Evolutionary conservation across 2,113 vertebrate genomes (phyloP), one percentile per base, ranked within the genome.

Genomic region (Gnathonemus echidnorhynchus): DNA sequence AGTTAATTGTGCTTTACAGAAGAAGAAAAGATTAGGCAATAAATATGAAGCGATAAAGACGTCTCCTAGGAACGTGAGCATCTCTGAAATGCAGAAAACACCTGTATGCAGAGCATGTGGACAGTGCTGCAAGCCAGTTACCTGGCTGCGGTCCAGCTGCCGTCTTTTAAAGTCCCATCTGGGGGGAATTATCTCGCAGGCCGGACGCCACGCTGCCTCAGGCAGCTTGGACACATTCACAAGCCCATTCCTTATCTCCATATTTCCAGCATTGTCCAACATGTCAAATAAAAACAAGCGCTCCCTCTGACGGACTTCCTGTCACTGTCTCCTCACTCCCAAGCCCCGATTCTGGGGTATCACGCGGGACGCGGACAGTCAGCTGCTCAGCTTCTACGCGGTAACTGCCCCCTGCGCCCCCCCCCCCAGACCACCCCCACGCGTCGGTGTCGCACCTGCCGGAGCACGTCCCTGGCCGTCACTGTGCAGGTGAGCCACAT

Each of bases 401-500:
- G 90, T 80, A 53, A 94, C 94, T 97, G 39, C 48, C 48, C 48
- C 85, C 5, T 0, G 24, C 62, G 9, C 31, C 15, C n/a, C 24
- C 1, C 19, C 46, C 45, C 9, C n/a, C 85, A 13, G 27, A 15
- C n/a, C n/a, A 3, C 24, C 85, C 48, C 10, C 83, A 1, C 19
- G 45, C 19, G 21, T 86, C n/a, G 89, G 96, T 97, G 97, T 97
- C 97, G 96, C 91, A 94, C 96, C 96, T 96, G 96, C 95, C 96
- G 94, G 96, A 97, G 98, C 97, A 97, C 97, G 97, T 98, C 96
- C 97, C 97, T 97, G 97, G 96, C 98, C 93, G 95, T 98, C 98
- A 98, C 96, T 97, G 95, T 95, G 97, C 97, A 99, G 98, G 98
- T 98, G 98, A 98, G 98, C 97, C 97, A 98, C 96, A 98, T 99